Base-by-base conservation (phyloP, 2,888 invertebrate species). In the Nematopogon swammerdamellus region DNA sequence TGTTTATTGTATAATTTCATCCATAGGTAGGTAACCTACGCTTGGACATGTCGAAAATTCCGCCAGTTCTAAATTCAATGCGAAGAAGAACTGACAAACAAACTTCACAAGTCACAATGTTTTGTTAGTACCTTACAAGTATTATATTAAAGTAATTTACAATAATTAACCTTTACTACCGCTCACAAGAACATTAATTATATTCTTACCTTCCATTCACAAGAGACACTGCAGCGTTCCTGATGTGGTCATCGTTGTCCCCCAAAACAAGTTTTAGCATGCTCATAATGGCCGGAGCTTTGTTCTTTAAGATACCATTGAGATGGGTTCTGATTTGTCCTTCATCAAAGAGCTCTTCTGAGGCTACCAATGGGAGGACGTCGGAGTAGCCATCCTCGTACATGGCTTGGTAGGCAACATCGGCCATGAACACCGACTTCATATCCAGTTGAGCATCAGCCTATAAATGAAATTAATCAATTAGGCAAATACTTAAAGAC, bases 351-450 rank as follows among this genome's bases (percentile, higher is more conserved):
- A 77, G 19, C 20, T 65, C 55, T 0, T 56, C 55, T 0, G 2
- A 48, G 2, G 64, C 56, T 48, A 70, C 61, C 3, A 79, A 51
- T 1, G 63, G 52, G 11, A 52, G 52, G 0, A 66, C 55, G 29
- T 50, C 56, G 1, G 49, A 5, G 45, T 68, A 72, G 0, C 63
- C 62, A 51, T 79, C 79, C 2, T 57, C 58, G 1, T 66, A 59
- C 6, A 79, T 56, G 53, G 70, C 67, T 48, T 77, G 76, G 62
- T 74, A 76, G 11, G 77, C 67, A 0, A 77, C 55, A 17, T 79
- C 76, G 2, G 69, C 63, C 8, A 68, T 63, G 45, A 77, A 77
- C 45, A 77, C 54, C 0, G 72, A 65, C 30, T 74, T 60, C 14
- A 69, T 59, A 43, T 79, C 77, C 1, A 77, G 0, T 56, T 61